Evolutionary conservation across 2,888 invertebrate genomes (phyloP), one percentile per base, ranked within the genome.

Genomic region (Cosmia trapezina): DNA sequence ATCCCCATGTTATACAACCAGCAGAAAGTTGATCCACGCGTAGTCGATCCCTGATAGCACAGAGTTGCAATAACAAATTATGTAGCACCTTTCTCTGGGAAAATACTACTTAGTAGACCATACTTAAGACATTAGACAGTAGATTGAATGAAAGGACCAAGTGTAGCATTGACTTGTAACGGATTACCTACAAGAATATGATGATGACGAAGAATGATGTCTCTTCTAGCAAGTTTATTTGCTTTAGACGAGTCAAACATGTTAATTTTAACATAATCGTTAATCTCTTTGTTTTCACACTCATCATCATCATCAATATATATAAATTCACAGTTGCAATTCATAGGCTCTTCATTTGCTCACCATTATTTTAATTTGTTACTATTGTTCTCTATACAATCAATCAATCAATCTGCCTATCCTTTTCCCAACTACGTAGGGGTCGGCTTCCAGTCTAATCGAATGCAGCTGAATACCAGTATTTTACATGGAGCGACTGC

Each of bases 1-100:
- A 80, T 70, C 71, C 76, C 70, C 60, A 17, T 37, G 73, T 83
- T 81, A 79, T 74, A 76, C 67, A 83, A 83, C 71, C 17, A 75
- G 62, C 80, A 72, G 82, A 84, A 84, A 84, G 77, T 80, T 72
- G 73, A 84, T 74, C 64, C 54, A 59, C 54, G 65, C 54, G 65
- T 56, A 59, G 62, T 37, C 53, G 72, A 75, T 75, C 51, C 70
- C 67, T 47, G 76, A 69, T 70, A 76, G 68, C 19, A 22, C 14
- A 49, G 62, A 54, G 70, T 63, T 72, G 70, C 73, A 76, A 80
- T 66, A 79, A 69, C 43, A 77, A 73, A 73, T 73, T 68, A 64
- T 77, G 59, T 51, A 54, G 68, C 57, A 53, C 81, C 76, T 71
- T 68, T 75, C 70, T 68, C 37, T 68, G 61, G 19, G 56, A 51